Evolutionary conservation across 1,140 invertebrate species (phyloP), one percentile per base, ranked within the genome.

Genomic region (Cryptotermes secundus): DNA sequence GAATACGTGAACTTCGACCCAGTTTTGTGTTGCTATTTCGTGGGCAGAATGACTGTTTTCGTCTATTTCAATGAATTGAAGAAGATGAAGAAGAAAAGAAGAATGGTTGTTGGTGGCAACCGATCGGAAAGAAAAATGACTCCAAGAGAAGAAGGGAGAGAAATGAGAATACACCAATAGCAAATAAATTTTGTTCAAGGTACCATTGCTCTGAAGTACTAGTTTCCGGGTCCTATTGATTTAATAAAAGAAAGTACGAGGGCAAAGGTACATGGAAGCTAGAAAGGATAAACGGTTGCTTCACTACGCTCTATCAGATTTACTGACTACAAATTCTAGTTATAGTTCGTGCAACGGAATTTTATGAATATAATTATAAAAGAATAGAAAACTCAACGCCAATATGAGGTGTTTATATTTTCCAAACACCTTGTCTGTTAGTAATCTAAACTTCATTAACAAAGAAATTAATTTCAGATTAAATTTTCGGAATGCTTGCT

Each of bases 51-150:
- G 53, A 59, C 53, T 59, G 19, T 22, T 16, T 59, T 24, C 26
- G 53, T 59, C 53, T 59, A 59, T 22, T 59, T 26, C 53, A 4
- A 16, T 59, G 53, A 59, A 59, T 59, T 59, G 53, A 10, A 59
- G 53, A 59, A 59, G 19, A 59, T 59, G 53, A 59, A 59, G 53
- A 59, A 59, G 53, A 59, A 59, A 59, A 59, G 53, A 59, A 59
- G 53, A 59, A 59, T 59, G 53, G 53, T 10, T 59, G 53, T 59
- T 59, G 53, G 53, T 22, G 19, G 53, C 4, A 59, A 59, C 16
- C 53, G 53, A 59, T 59, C 19, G 53, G 4, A 59, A 24, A 59
- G 53, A 59, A 59, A 59, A 59, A 59, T 59, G 53, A 59, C 53
- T 59, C 38, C 12, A 59, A 59, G 53, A 59, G 24, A 59, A 38